These are phyloP conservation scores for Halcyon smyrnensis DNA, from an alignment of 2,797 vertebrate species.

Conservation along the genomic window DNA sequence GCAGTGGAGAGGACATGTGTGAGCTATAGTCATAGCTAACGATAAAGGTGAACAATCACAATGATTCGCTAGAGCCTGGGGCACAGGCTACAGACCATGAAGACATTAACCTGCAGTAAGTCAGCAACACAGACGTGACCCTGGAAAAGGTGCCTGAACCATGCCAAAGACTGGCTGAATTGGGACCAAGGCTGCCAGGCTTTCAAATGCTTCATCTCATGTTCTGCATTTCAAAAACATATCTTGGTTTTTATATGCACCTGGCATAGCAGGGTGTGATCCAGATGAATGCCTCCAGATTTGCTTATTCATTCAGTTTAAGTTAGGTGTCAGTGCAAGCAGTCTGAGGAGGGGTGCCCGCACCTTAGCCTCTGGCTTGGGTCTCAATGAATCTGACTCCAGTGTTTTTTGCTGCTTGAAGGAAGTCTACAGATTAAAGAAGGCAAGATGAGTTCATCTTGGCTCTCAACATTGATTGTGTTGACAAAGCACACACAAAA, in stretches of 20 bases:
- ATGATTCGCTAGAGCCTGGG: not conserved
- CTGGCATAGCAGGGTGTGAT: not conserved
- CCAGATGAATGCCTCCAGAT: not conserved
- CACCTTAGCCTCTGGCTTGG: constrained; percentile 22
- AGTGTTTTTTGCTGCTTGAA: not conserved
- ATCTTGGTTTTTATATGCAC: not conserved
- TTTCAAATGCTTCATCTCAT: not conserved
- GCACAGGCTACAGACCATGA: not conserved
- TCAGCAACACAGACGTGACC: not conserved
- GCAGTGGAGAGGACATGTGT: not conserved
- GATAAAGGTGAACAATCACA: not conserved
- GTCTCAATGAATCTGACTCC: not conserved
- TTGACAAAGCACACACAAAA: not conserved
- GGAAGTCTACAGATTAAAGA: constrained; percentile 2
- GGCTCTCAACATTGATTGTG: not conserved
- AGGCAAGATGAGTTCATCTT: not conserved
- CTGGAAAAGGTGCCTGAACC: not conserved
- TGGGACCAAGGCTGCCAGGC: not conserved
- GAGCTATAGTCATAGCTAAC: not conserved
- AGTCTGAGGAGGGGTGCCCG: not conserved
- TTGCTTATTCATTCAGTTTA: not conserved
- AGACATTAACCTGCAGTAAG: constrained; percentile 19
- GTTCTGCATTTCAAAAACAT: not conserved
- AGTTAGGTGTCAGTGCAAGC: not conserved
- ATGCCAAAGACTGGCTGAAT: not conserved